Base-by-base conservation (phyloP, 1,140 invertebrate species). In the Leptinotarsa texana region DNA sequence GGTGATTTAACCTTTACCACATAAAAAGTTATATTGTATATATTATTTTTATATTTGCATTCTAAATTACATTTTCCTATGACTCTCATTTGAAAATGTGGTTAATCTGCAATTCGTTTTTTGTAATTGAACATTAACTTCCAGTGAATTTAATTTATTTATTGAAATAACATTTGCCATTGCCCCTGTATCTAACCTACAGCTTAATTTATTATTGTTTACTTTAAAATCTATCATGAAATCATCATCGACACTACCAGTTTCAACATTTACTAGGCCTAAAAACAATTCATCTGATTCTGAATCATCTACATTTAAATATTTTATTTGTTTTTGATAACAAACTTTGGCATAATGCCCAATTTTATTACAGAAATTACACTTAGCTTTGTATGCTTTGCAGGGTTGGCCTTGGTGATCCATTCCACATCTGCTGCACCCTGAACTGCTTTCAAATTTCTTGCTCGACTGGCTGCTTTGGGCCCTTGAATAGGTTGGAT, bases 1-100 rank as follows among this genome's bases (percentile, higher is more conserved):
- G 11, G n/a, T 22, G 17, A 27, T n/a, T 33, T 24, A 65, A 24
- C 21, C 4, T 71, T 21, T 73, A 6, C 27, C n/a, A 42, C 18
- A 66, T 13, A 49, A 61, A 72, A 22, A 21, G n/a, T 63, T 57
- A 51, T n/a, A 15, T 72, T 71, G 24, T 71, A 67, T 67, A 24
- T 17, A 18, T 62, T 62, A 17, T 62, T 11, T n/a, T 62, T 15
- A 21, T 62, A 62, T 21, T 21, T n/a, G 13, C 57, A 62, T 21
- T 62, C 13, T 6, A 62, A n/a, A 21, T 15, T 62, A 62, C 57
- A 62, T 62, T 62, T 62, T 62, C 13, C 57, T n/a, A 62, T 62
- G 1, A 17, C 57, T 62, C 21, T 62, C 57, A 15, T 62, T 62
- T 62, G 57, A 62, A 62, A n/a, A 62, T 21, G 57, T 62, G 21